Evolutionary conservation across 1,140 invertebrate genomes (phyloP).

Genomic region (Pissodes strobi): DNA sequence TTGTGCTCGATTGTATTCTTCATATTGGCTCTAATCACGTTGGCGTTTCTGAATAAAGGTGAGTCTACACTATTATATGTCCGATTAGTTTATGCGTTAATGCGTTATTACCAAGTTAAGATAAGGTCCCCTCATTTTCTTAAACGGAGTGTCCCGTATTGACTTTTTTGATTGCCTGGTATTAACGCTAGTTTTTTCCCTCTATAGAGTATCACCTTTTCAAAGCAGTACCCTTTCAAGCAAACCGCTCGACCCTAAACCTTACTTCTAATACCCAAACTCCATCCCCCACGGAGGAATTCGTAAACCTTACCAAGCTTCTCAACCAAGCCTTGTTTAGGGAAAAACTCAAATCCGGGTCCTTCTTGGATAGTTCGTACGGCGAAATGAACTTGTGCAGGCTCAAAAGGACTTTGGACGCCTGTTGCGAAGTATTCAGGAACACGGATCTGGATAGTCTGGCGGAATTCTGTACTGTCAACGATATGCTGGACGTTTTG

Average conservation of each 20-base stretch:
- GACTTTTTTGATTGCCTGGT: no score
- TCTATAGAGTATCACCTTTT: no score
- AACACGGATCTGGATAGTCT: slow-evolving; percentile 6
- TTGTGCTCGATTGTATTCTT: slow-evolving; percentile 12
- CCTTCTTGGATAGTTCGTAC: background rate
- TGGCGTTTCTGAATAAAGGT: slow-evolving; percentile 25
- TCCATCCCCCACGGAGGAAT: background rate
- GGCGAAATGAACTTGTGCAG: slow-evolving; percentile 11
- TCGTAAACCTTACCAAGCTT: slow-evolving; percentile 4
- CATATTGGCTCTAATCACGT: background rate
- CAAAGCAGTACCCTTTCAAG: no score
- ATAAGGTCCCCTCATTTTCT: no score
- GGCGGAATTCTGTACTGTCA: slow-evolving; percentile 17
- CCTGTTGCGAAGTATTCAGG: slow-evolving; percentile 23
- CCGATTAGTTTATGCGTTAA: no score
- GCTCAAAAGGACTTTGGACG: slow-evolving; percentile 2
- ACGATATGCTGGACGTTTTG: slow-evolving; percentile 18
- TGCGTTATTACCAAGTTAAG: no score
- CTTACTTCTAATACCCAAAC: no score
- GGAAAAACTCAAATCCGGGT: slow-evolving; percentile 1
- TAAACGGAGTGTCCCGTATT: no score
- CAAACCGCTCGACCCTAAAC: no score
- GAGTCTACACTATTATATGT: no score
- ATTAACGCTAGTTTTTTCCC: no score
- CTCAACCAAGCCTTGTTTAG: slow-evolving; percentile 5